These are phyloP conservation scores for Corynorhinus townsendii DNA, from an alignment of 2,113 vertebrate species.

Conservation along the genomic window DNA sequence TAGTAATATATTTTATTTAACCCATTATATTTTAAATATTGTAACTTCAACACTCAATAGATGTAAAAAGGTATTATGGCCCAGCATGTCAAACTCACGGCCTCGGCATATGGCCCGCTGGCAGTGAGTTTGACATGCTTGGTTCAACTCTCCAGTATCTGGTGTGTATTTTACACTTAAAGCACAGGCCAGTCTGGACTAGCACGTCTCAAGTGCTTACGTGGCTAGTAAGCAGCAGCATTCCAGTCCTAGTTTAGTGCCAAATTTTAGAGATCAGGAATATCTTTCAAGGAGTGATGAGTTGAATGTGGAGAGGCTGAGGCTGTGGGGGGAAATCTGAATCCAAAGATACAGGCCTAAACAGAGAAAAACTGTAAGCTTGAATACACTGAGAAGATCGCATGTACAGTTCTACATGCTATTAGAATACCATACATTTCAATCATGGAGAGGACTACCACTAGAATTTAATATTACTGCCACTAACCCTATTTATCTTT, in stretches of 20 bases:
- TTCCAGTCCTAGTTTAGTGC: not conserved
- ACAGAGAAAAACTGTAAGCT: not conserved
- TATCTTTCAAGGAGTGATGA: not conserved
- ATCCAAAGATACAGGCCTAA: not conserved
- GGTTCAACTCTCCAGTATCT: not conserved
- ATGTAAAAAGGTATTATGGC: not conserved
- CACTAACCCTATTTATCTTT: not conserved
- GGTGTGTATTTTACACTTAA: not conserved
- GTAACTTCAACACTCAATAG: not conserved
- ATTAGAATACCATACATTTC: not conserved
- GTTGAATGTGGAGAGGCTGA: not conserved
- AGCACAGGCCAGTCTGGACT: not conserved
- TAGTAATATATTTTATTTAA: not conserved
- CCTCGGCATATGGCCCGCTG: fast-evolving
- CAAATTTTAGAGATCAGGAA: not conserved
- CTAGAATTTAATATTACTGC: not conserved
- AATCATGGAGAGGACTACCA: not conserved
- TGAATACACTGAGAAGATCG: not conserved
- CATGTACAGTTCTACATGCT: not conserved
- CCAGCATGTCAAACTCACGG: too few species aligned
- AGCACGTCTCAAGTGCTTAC: fast-evolving
- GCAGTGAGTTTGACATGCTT: too few species aligned
- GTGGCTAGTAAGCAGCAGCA: not conserved
- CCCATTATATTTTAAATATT: not conserved
- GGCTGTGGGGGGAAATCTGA: not conserved